Conservation (phyloP, 2,113 vertebrate species). For the Nannobrachium achirus region DNA sequence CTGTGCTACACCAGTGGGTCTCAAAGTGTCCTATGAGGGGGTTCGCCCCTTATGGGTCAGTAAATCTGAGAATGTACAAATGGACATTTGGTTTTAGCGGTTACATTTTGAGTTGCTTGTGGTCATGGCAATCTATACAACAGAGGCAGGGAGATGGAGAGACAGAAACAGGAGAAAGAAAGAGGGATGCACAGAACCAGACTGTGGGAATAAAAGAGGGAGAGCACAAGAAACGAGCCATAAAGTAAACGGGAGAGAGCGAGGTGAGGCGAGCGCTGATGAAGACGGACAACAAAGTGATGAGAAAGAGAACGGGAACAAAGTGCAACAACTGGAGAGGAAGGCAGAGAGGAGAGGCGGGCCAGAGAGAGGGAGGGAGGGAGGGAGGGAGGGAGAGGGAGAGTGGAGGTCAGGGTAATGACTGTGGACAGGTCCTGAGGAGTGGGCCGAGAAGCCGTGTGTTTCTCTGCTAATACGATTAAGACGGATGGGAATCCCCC, state of each 20-base stretch:
- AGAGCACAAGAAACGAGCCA: too few species aligned
- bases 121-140: too few species aligned
- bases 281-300: neutral
- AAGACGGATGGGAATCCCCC: conserved; percentile 70
- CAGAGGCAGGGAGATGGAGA: neutral
- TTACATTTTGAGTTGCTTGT: too few species aligned
- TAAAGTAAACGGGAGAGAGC: too few species aligned
- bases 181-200: too few species aligned
- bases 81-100: too few species aligned
- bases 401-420: conserved; percentile 69
- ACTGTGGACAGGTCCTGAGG: conserved; percentile 75
- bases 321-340: neutral
- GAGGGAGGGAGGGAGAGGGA: conserved; percentile 8
- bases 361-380: neutral
- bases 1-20: too few species aligned
- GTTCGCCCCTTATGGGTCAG: too few species aligned
- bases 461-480: conserved; percentile 76
- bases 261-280: neutral
- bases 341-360: neutral
- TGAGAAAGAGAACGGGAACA: too few species aligned
- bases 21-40: too few species aligned
- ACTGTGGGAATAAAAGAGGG: too few species aligned
- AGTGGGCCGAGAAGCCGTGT: conserved; percentile 53
- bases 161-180: neutral
- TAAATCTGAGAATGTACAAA: too few species aligned